Conservation (phyloP, 2,888 invertebrate species). For the Limnephilus lunatus region DNA sequence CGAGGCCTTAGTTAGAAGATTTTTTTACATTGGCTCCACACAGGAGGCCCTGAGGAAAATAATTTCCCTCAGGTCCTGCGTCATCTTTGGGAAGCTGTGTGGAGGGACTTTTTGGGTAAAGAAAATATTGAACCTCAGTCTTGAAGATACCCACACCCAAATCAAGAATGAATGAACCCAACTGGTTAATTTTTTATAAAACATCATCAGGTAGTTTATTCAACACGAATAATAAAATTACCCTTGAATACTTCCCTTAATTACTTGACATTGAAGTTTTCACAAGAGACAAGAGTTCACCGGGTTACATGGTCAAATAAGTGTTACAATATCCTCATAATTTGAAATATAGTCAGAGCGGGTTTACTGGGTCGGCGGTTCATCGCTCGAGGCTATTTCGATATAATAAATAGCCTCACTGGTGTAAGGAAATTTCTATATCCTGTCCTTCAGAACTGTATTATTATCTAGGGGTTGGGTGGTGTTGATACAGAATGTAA, state of each 20-base stretch:
- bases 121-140: too few species aligned
- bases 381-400: slow-evolving; percentile 19
- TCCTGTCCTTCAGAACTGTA: not conserved
- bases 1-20: too few species aligned
- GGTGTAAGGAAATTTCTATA: not conserved
- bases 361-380: slow-evolving; percentile 55
- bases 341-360: slow-evolving; percentile 30
- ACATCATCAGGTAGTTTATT: not conserved
- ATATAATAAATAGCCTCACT: not conserved
- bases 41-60: too few species aligned
- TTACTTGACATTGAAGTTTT: slow-evolving; percentile 9
- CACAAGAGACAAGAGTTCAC: slow-evolving; percentile 5
- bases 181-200: not conserved
- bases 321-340: slow-evolving; percentile 53
- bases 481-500: not conserved
- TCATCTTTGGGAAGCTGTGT: too few species aligned
- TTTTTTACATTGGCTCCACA: too few species aligned
- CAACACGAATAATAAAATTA: not conserved
- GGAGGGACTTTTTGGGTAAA: too few species aligned
- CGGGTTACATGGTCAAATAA: slow-evolving; percentile 37
- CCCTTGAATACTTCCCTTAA: not conserved
- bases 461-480: not conserved
- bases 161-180: too few species aligned
- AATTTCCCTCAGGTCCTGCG: too few species aligned
- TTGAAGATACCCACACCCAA: too few species aligned